A percentile compares a stretch with the other conserved stretches of the same genome.
Evolutionary conservation across 2,113 vertebrate genomes (phyloP).

Genomic region (Hystrix cristata): DNA sequence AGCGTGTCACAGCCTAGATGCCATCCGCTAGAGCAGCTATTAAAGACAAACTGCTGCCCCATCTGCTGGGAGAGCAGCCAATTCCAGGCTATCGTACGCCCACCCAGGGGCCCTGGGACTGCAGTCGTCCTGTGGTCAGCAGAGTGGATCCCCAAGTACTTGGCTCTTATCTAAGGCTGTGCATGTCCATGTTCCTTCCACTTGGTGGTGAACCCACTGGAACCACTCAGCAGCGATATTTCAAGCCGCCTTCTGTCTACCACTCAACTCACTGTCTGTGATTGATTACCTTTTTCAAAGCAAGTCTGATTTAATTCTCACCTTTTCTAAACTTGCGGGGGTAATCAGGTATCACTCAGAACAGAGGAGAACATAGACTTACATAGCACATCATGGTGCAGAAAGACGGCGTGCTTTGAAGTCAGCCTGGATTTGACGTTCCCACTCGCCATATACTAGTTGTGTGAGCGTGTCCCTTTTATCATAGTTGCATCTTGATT

Average conservation of each 20-base stretch:
- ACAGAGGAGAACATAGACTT: background rate
- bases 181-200: background rate
- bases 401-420: background rate
- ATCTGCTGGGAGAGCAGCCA: slow-evolving; percentile 34
- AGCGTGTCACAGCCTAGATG: slow-evolving; percentile 11
- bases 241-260: background rate
- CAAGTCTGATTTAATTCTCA: slow-evolving; percentile 11
- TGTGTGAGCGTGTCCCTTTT: background rate
- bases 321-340: background rate
- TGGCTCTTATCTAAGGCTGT: background rate
- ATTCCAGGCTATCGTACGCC: background rate
- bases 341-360: background rate
- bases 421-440: background rate
- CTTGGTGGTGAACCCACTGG: too few species aligned
- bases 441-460: background rate
- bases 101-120: background rate
- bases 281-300: background rate
- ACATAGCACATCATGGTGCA: background rate
- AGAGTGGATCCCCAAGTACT: background rate
- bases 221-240: background rate
- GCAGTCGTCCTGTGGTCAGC: background rate
- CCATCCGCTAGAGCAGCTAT: background rate
- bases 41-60: slow-evolving; percentile 19
- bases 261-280: background rate
- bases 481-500: background rate